Conservation (phyloP, 2,888 invertebrate species). For the Prenolepis imparis region DNA sequence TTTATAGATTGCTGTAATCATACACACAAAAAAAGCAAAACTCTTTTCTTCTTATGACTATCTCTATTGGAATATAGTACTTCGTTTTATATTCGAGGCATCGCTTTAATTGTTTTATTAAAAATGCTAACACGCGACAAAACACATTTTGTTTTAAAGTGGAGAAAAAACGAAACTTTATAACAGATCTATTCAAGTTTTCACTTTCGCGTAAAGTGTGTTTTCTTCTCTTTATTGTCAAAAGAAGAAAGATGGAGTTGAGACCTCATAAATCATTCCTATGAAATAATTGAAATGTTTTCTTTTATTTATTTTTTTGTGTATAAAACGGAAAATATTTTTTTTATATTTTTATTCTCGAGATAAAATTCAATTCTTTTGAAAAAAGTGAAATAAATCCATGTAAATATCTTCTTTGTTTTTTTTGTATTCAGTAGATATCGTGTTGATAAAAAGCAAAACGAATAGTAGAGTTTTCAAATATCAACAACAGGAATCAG, state of each 20-base stretch:
- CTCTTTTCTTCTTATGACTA: neutral
- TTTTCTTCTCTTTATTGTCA: neutral
- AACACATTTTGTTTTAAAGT: neutral
- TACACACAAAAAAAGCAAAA: conserved; percentile 19
- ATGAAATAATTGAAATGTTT: neutral
- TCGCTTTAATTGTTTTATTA: neutral
- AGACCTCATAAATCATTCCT: neutral
- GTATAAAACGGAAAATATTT: neutral
- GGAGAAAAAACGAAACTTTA: neutral
- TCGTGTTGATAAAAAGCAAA: neutral
- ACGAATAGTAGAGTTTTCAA: neutral
- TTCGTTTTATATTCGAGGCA: neutral
- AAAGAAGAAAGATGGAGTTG: neutral
- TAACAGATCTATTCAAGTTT: neutral
- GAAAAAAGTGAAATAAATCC: neutral
- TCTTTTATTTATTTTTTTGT: neutral
- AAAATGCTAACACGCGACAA: neutral
- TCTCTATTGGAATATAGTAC: neutral
- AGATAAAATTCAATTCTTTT: neutral
- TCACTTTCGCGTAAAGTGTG: neutral
- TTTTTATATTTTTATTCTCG: neutral
- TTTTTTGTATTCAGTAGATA: neutral
- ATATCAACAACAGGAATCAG: neutral
- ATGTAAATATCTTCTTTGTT: neutral
- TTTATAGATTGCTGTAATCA: neutral